Percentiles rank a stretch among this genome's conserved stretches.
Conservation (phyloP, 37 sponge, comb jelly and placozoan species). For the Petrosia ficiformis region DNA sequence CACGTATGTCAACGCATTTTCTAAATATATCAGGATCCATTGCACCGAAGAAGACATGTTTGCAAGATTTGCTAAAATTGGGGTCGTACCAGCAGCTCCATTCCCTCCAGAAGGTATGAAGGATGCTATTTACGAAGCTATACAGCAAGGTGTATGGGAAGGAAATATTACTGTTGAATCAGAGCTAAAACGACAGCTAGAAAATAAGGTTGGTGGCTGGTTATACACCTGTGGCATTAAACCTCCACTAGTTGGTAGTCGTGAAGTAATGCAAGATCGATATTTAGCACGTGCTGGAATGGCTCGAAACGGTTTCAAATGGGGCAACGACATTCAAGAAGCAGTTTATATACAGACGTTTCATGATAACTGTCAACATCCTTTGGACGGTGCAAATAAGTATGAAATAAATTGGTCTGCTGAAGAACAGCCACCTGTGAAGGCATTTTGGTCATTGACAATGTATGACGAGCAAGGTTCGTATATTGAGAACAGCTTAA, state of each 20-base stretch:
- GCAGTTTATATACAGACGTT: neutral
- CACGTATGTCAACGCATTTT: constrained; percentile 3
- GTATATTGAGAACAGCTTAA: constrained; percentile 3
- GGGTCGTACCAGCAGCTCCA: neutral
- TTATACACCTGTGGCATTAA: neutral
- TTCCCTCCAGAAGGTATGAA: neutral
- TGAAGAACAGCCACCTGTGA: neutral
- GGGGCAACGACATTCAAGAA: constrained; percentile 3
- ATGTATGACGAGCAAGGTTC: constrained; percentile 1
- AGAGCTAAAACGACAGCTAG: neutral
- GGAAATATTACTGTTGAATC: neutral
- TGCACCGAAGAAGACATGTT: constrained; percentile 8
- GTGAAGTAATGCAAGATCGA: constrained; percentile 10
- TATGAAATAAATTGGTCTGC: constrained; percentile 9
- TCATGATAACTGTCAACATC: neutral
- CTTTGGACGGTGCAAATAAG: neutral
- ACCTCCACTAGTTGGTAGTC: constrained; percentile 8
- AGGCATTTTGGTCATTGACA: constrained; percentile 17
- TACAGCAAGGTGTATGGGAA: neutral
- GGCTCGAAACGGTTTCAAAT: constrained; percentile 1
- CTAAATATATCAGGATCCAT: neutral
- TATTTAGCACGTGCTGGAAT: constrained; percentile 8
- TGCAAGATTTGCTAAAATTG: constrained; percentile 3
- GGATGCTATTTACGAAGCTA: neutral
- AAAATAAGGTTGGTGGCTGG: constrained; percentile 2